These are phyloP conservation scores for Sylvilagus bachmani DNA, from an alignment of 2,113 vertebrate species.

Conservation along the genomic window DNA sequence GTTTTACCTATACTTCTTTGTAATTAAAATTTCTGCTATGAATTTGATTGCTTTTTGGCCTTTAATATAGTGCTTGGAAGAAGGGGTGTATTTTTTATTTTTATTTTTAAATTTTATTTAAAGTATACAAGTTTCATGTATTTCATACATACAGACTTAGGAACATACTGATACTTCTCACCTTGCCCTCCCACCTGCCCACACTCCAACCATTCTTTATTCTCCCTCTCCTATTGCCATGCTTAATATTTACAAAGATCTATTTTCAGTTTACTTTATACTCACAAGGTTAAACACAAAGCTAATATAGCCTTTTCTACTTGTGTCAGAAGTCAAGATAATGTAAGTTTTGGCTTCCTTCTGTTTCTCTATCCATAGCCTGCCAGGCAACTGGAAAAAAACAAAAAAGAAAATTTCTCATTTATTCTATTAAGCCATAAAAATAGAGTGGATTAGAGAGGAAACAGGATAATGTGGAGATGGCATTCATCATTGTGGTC, in stretches of 20 bases:
- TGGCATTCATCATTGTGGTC: not conserved
- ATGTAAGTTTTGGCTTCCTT: not conserved
- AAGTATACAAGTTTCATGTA: too few species aligned
- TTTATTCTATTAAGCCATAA: slow-evolving; percentile 10
- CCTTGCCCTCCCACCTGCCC: too few species aligned
- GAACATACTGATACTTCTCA: too few species aligned
- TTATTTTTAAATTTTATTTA: too few species aligned
- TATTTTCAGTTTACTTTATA: too few species aligned
- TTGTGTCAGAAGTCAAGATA: not conserved
- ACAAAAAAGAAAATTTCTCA: not conserved
- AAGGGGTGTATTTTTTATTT: not conserved
- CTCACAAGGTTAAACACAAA: not conserved
- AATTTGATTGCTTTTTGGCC: not conserved
- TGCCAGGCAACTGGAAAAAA: not conserved
- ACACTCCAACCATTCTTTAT: too few species aligned
- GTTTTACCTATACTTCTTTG: not conserved
- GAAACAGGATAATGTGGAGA: not conserved
- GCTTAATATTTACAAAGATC: too few species aligned
- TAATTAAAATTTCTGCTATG: slow-evolving; percentile 8
- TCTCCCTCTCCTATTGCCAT: too few species aligned
- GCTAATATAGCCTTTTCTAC: not conserved
- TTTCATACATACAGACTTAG: too few species aligned
- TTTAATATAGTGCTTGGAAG: not conserved
- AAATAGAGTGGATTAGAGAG: not conserved
- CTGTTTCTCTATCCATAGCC: not conserved